Percentiles rank a stretch among this genome's conserved stretches.
Conservation (phyloP, 2,888 invertebrate species). For the Leistus spinibarbis region DNA sequence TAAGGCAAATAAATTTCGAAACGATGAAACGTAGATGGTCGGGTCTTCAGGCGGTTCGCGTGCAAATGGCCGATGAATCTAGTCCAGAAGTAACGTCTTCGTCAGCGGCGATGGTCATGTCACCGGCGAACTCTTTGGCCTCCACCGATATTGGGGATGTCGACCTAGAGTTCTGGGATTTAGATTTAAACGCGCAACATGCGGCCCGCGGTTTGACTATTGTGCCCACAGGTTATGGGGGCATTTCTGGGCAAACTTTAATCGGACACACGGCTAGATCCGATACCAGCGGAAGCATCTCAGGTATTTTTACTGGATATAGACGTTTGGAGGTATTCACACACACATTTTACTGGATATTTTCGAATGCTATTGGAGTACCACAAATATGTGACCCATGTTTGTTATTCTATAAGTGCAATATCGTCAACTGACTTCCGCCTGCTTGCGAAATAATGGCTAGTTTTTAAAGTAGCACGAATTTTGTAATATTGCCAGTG, state of each 20-base stretch:
- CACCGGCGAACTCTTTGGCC: constrained; percentile 74
- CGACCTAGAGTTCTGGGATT: constrained; percentile 82
- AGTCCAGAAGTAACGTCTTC: constrained; percentile 79
- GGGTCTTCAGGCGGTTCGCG: constrained; percentile 69
- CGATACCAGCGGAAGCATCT: constrained; percentile 57
- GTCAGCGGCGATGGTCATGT: constrained; percentile 70
- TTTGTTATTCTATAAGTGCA: too few relatives aligned
- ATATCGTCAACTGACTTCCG: too few relatives aligned
- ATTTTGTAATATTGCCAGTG: too few relatives aligned
- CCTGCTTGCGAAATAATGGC: too few relatives aligned
- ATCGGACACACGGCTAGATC: constrained; percentile 55
- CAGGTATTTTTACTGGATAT: constrained; percentile 54
- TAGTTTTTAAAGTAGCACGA: too few relatives aligned
- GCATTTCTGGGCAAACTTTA: constrained; percentile 53
- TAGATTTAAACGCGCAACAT: constrained; percentile 63
- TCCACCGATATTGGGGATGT: constrained; percentile 78
- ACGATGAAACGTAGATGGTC: constrained; percentile 79
- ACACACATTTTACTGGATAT: too few relatives aligned
- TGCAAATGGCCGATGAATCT: constrained; percentile 72
- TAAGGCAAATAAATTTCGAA: background rate
- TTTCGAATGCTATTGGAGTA: too few relatives aligned
- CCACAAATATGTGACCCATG: too few relatives aligned
- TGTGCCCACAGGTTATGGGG: constrained; percentile 11
- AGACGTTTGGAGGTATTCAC: too few relatives aligned
- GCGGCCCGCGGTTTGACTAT: constrained; percentile 31